phyloP scores from a whole-genome alignment of 2,888 invertebrate genomes.

The Ferdinandea cuprea region DNA sequence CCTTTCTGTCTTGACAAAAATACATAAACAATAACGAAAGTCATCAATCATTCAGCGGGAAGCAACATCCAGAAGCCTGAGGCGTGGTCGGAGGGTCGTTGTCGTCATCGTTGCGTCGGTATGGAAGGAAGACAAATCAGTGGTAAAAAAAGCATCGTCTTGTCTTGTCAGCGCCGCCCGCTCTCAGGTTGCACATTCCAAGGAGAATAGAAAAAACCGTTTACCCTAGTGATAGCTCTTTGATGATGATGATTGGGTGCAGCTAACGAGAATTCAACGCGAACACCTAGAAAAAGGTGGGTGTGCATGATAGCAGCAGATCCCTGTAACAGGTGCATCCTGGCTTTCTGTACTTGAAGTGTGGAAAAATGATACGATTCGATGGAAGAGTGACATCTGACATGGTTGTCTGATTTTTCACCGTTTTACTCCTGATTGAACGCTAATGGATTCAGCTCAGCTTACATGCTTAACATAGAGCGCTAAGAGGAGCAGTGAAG shows the following conservation, averaged over 20 bases:
- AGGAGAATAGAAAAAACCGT: constrained; percentile 1
- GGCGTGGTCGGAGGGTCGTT: constrained; percentile 2
- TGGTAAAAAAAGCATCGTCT: constrained; percentile 23
- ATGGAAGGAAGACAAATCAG: constrained; percentile 27
- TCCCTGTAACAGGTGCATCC: constrained; percentile 41
- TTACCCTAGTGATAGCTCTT: constrained; percentile 59
- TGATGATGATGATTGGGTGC: constrained; percentile 67
- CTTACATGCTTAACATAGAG: constrained; percentile 11
- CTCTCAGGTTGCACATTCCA: constrained; percentile 34
- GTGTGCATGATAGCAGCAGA: constrained; percentile 3
- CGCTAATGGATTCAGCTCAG: constrained; percentile 42
- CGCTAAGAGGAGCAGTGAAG: not conserved
- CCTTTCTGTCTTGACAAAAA: constrained; percentile 28
- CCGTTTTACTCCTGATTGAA: constrained; percentile 33
- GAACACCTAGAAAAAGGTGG: constrained; percentile 37
- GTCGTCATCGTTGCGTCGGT: constrained; percentile 1
- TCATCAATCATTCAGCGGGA: constrained; percentile 65
- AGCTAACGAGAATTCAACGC: constrained; percentile 59
- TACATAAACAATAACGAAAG: constrained; percentile 70
- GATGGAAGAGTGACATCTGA: constrained; percentile 60
- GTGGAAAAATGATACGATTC: constrained; percentile 42
- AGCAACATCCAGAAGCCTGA: constrained; percentile 34
- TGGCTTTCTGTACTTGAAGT: constrained; percentile 22
- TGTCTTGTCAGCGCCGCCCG: constrained; percentile 52
- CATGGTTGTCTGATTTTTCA: constrained; percentile 60